A percentile compares a stretch with the other conserved stretches of the same genome.
Evolutionary conservation across 1,140 invertebrate genomes (phyloP).

Genomic region (Thaumatotibia leucotreta): DNA sequence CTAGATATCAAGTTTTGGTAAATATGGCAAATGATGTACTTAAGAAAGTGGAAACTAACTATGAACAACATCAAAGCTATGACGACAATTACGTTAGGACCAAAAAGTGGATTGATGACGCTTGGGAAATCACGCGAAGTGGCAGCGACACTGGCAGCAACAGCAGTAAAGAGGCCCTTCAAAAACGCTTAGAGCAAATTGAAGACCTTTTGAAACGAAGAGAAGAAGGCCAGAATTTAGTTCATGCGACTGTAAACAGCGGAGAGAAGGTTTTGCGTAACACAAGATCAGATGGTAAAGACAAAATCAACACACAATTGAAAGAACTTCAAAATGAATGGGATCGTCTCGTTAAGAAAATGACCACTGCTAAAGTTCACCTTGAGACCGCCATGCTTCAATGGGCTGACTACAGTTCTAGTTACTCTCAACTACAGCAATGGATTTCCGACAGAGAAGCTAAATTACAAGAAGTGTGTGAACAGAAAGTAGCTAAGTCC

Average conservation of each 20-base stretch:
- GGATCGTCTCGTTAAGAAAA: conserved; percentile 94
- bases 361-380: conserved; percentile 94
- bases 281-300: conserved; percentile 92
- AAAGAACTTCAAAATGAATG: conserved; percentile 95
- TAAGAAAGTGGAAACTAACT: conserved; percentile 94
- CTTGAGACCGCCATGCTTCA: conserved; percentile 93
- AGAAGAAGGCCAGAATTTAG: conserved; percentile 93
- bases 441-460: conserved; percentile 97
- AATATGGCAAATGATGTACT: conserved; percentile 95
- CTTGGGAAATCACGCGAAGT: conserved; percentile 88
- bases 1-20: conserved; percentile 92
- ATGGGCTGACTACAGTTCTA: conserved; percentile 97
- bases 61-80: conserved; percentile 92
- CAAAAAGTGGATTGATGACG: conserved; percentile 92
- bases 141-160: conserved; percentile 87
- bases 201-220: conserved; percentile 89
- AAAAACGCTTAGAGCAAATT: conserved; percentile 87
- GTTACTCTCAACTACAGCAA: conserved; percentile 92
- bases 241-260: conserved; percentile 93
- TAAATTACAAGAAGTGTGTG: conserved; percentile 94
- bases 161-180: conserved; percentile 89
- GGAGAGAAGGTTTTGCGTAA: conserved; percentile 94
- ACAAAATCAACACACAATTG: conserved; percentile 90
- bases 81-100: conserved; percentile 87
- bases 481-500: conserved; percentile 88